Evolutionary conservation across 92 coral and sea anemone species (phyloP), one percentile per base, ranked within the genome.

Genomic region (Umimayanthus chanpuru): DNA sequence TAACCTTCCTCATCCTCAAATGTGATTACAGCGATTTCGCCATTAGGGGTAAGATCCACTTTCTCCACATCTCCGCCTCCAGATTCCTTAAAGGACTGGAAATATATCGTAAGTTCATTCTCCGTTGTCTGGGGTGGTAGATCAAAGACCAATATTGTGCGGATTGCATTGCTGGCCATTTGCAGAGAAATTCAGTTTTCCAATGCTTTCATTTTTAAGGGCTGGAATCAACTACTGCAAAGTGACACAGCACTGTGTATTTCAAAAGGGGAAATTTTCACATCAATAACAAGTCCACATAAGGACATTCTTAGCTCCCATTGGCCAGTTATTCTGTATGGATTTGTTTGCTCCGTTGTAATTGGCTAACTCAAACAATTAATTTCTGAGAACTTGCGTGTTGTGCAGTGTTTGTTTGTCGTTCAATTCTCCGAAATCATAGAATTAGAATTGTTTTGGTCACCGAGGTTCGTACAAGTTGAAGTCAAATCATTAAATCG

Each of bases 11-110:
- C 58, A 26, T 8, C 38, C 36, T 78, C 81, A 25, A 78, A 78
- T 12, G 16, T 44, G 55, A 78, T 50, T 9, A 78, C n/a, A 43
- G 73, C 73, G 44, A 15, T 44, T 4, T 21, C 72, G 25, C 29
- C 29, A 74, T 32, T 14, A 9, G n/a, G 23, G 1, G 85, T 14
- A 55, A 80, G 14, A 16, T 80, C 16, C 40, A 80, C 85, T 7
- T 38, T 79, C 39, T 85, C 89, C 9, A 85, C 78, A 66, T 90
- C 89, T 16, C 92, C 92, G 12, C 89, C 92, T 10, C 92, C 92
- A 80, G 92, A 85, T 25, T 79, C 79, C 78, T 28, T 85, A 4
- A 26, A 30, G 39, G 83, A 78, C 49, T 90, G 89, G 56, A 90
- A 90, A 72, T 78, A 80, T 23, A 78, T 65, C 36, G 76, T 66